Conservation (phyloP, 2,797 vertebrate genomes). For the Myiotriccus ornatus region DNA sequence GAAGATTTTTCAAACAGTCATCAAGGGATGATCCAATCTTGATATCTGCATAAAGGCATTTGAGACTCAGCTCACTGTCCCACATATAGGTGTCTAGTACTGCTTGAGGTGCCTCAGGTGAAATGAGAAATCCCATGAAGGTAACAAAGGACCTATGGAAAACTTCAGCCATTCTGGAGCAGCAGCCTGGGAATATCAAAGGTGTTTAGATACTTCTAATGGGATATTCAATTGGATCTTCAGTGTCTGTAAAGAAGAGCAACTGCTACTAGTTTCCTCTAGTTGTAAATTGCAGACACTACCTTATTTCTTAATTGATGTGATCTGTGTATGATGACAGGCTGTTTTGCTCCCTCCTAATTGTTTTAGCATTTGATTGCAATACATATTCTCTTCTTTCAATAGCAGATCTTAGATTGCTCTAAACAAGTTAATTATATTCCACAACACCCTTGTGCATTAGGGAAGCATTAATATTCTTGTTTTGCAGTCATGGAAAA, state of each 20-base stretch:
- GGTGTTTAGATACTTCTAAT: background rate
- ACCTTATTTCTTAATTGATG: slow-evolving; percentile 4
- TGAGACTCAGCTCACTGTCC: background rate
- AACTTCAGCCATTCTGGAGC: background rate
- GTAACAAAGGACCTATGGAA: background rate
- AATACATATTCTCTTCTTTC: slow-evolving; percentile 34
- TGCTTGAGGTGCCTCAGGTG: background rate
- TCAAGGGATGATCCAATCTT: background rate
- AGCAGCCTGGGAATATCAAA: background rate
- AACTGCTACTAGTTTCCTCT: background rate
- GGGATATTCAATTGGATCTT: background rate
- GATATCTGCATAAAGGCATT: background rate
- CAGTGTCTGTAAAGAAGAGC: background rate
- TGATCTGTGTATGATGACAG: background rate
- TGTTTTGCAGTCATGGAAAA: background rate
- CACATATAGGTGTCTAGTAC: background rate
- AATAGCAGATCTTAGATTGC: slow-evolving; percentile 21
- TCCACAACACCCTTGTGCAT: slow-evolving; percentile 36
- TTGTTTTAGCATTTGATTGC: slow-evolving; percentile 55
- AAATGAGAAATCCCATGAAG: background rate
- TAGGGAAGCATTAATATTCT: slow-evolving; percentile 30
- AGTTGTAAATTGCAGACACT: background rate
- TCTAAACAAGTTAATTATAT: slow-evolving; percentile 58
- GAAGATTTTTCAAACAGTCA: background rate
- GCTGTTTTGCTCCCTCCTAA: slow-evolving; percentile 26